Base-by-base conservation (phyloP, 1,140 invertebrate species). In the Lordiphosa collinella region DNA sequence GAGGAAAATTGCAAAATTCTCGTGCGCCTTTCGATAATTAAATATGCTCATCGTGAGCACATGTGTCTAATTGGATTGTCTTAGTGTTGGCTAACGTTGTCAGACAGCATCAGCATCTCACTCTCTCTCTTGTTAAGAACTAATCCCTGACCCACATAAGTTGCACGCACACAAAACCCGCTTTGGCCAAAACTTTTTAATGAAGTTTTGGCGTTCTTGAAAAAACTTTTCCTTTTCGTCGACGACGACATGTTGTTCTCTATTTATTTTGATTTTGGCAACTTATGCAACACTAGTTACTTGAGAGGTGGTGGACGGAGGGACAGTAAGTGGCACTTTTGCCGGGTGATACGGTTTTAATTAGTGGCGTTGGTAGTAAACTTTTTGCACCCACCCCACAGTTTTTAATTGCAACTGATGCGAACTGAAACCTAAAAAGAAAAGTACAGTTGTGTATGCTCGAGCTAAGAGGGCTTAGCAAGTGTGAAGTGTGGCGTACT, bases 21-120 rank as follows among this genome's bases (percentile, higher is more conserved):
- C 49, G 52, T 54, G 66, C 56, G 25, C 25, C 62, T 67, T 16
- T 60, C 74, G 69, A 79, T 78, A 78, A 79, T 79, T 79, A 79
- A 79, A 79, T 79, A 64, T 79, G 63, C 51, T 62, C 16, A 56
- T 29, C 32, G 53, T 13, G 47, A 34, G 34, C 74, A 79, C 63
- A 73, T 79, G 74, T 73, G 74, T 47, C 74, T 79, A 79, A 78
- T 79, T 78, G 74, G 74, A 79, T 78, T 72, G 74, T 68, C 59
- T 36, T 57, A 72, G 63, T 78, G 73, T 59, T 78, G 73, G 73
- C 72, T 64, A 76, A 76, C 61, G 53, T 55, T 22, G 49, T 54
- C 49, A 50, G 63, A 25, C 49, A 13, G 52, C 47, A 65, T 43
- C 29, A 29, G 36, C 46, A 51, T 51, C 48, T 63, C 61, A n/a